These are phyloP conservation scores for Ursus arctos DNA, from an alignment of 2,113 vertebrate genomes.

Conservation along the genomic window DNA sequence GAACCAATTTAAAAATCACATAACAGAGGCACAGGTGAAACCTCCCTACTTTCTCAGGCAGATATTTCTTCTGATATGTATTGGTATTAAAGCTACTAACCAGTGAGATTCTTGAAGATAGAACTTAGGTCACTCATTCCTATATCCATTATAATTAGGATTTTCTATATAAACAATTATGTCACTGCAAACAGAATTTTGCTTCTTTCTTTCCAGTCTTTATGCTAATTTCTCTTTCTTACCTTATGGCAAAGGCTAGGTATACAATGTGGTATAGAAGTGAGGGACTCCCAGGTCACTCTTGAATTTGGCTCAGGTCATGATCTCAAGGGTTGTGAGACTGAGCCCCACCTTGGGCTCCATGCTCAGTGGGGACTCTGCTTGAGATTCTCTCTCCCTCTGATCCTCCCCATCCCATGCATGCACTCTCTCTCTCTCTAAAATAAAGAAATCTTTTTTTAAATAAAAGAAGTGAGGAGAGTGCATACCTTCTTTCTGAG, in stretches of 20 bases:
- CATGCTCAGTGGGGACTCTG: background rate
- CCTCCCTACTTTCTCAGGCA: background rate
- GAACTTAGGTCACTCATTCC: background rate
- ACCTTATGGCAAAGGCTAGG: background rate
- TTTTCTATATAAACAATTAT: background rate
- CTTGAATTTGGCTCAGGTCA: background rate
- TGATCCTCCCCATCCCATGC: background rate
- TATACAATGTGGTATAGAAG: background rate
- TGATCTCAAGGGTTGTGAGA: background rate
- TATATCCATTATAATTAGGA: background rate
- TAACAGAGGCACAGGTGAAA: background rate
- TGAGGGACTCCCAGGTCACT: background rate
- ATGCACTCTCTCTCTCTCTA: background rate
- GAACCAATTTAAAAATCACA: conserved; percentile 6
- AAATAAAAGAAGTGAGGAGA: background rate
- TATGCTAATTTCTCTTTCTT: background rate
- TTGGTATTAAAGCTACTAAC: background rate
- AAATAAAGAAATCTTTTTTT: background rate
- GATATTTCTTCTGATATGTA: background rate
- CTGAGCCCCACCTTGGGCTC: background rate
- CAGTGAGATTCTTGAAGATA: background rate
- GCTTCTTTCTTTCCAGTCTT: background rate
- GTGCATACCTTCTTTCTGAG: background rate
- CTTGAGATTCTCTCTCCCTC: background rate
- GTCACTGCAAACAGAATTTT: background rate